A percentile compares a stretch with the other conserved stretches of the same genome.
Evolutionary conservation across 2,888 invertebrate genomes (phyloP).

Genomic region (Calameuta pallipes): DNA sequence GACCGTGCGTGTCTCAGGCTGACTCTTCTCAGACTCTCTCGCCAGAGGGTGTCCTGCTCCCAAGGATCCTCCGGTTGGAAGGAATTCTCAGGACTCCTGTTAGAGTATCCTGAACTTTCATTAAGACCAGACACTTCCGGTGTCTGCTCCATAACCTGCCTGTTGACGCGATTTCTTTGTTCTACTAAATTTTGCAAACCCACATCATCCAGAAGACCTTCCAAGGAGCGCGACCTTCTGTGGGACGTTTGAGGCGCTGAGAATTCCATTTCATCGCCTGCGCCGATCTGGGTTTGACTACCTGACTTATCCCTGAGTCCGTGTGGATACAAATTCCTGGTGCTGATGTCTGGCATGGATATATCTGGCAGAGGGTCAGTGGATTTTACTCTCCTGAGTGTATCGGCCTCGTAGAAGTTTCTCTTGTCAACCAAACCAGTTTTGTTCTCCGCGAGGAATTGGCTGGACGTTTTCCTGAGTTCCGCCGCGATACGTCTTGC

Average conservation of each 20-base stretch:
- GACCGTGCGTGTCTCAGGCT: conserved; percentile 86
- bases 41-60: conserved; percentile 87
- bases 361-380: conserved; percentile 58
- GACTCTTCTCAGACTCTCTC: conserved; percentile 81
- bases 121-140: neutral
- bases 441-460: conserved; percentile 58
- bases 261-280: conserved; percentile 26
- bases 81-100: conserved; percentile 24
- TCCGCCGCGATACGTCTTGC: conserved; percentile 60
- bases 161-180: conserved; percentile 48
- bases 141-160: conserved; percentile 23
- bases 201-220: conserved; percentile 71
- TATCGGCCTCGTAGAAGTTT: conserved; percentile 79
- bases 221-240: conserved; percentile 70
- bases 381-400: conserved; percentile 68
- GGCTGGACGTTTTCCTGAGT: conserved; percentile 57
- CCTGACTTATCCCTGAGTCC: conserved; percentile 61
- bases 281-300: conserved; percentile 34
- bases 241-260: conserved; percentile 52
- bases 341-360: conserved; percentile 45
- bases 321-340: conserved; percentile 63
- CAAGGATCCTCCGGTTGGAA: conserved; percentile 74
- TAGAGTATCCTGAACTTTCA: conserved; percentile 4
- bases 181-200: conserved; percentile 55
- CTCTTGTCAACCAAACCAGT: conserved; percentile 72